Conservation (phyloP, 2,113 vertebrate genomes). For the Hymenochirus boettgeri region DNA sequence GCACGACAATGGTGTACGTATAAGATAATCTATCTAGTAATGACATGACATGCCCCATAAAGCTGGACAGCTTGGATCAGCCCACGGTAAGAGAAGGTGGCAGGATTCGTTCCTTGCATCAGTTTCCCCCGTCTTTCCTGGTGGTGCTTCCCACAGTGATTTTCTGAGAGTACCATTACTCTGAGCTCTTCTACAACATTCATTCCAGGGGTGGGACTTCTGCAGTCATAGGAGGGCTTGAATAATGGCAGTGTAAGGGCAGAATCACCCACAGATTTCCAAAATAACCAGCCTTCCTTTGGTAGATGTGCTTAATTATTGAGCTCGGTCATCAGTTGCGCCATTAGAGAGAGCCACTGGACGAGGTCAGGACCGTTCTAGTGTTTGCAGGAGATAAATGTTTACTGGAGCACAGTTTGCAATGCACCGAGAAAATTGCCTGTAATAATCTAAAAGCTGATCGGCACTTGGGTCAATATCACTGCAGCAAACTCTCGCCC, state of each 20-base stretch:
- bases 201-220: constrained; percentile 66
- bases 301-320: constrained; percentile 11
- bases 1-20: too few relatives aligned
- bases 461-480: constrained; percentile 13
- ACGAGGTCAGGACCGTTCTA: not conserved
- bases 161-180: constrained; percentile 15
- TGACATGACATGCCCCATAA: too few relatives aligned
- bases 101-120: not conserved
- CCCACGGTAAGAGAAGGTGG: not conserved
- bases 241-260: constrained; percentile 38
- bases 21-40: too few relatives aligned
- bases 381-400: constrained; percentile 2
- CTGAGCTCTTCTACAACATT: constrained; percentile 29
- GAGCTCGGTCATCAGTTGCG: not conserved
- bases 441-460: constrained; percentile 9
- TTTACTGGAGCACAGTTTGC: constrained; percentile 10
- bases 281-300: constrained; percentile 15
- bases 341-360: not conserved
- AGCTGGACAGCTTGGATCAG: too few relatives aligned
- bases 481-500: constrained; percentile 26
- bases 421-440: not conserved
- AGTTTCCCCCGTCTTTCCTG: not conserved
- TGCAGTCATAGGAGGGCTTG: constrained; percentile 56
- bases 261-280: constrained; percentile 17
- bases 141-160: constrained; percentile 8